Base-by-base conservation (phyloP, 2,113 vertebrate genomes). In the Barbus barbus region DNA sequence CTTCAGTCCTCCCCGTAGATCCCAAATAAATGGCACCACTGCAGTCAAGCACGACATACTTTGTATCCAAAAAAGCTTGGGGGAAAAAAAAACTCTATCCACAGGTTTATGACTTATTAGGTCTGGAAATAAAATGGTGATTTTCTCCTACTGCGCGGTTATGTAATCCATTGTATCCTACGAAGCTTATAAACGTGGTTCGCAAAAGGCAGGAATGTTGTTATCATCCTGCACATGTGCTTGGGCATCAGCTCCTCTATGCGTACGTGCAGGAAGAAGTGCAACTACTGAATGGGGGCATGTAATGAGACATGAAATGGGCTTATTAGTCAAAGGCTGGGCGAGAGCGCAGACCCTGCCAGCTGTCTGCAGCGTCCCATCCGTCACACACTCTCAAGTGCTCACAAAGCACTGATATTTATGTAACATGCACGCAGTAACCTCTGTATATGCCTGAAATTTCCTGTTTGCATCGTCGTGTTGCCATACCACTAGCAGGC, bases 141-240 rank as follows among this genome's bases (percentile, higher is more conserved):
- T 53, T 22, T n/a, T 11, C 74, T 38, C 38, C 24, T 41, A 73
- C 38, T 33, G 33, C 24, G 9, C 9, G 9, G 18, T 78, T 78
- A 83, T 48, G 72, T 60, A 85, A 85, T 86, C 26, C 33, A 79
- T 65, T 69, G 67, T 58, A 74, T 53, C 73, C 75, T 73, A 51
- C 28, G 28, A 48, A 75, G 53, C 33, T 31, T 78, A 46, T 38
- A 41, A 83, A 9, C 11, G 8, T 16, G 8, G n/a, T 83, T 86
- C 41, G 76, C 36, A 53, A 73, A 83, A 86, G 67, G 3, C 26
- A 31, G 61, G 69, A 72, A 74, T 75, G 77, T 81, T 67, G 26
- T 65, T 82, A 78, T 86, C 41, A 79, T 84, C 73, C 80, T 44
- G 28, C 69, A 31, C 44, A 86, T 38, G 46, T 48, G 46, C 46